Percentiles rank a stretch among this genome's conserved stretches.
Conservation (phyloP, 2,888 invertebrate species). For the Rotaria socialis region DNA sequence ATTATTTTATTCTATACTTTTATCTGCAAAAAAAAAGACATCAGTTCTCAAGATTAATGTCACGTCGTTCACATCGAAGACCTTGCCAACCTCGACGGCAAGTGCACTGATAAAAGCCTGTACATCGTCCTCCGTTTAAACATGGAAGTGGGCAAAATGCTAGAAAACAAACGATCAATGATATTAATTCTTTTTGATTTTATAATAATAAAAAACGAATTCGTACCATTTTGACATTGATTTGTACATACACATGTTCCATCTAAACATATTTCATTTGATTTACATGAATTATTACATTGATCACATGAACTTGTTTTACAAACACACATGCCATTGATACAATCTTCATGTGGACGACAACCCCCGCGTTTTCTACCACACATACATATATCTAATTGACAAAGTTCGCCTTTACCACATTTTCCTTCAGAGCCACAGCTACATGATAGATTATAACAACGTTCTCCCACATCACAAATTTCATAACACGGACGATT, state of each 20-base stretch:
- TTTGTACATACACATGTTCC: not conserved
- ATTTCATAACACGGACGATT: not conserved
- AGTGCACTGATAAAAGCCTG: not conserved
- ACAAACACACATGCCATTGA: not conserved
- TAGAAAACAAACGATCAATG: not conserved
- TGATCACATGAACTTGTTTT: not conserved
- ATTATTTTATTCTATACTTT: not conserved
- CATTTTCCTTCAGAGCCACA: not conserved
- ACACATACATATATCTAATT: not conserved
- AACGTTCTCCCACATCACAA: not conserved
- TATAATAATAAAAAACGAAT: too few species aligned
- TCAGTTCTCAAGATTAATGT: not conserved
- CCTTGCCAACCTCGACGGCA: not conserved
- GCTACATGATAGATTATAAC: not conserved
- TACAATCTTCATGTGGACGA: not conserved
- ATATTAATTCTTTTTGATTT: not conserved
- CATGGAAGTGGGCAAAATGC: constrained; percentile 19
- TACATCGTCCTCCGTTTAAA: not conserved
- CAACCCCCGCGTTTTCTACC: not conserved
- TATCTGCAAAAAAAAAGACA: not conserved
- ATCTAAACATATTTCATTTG: not conserved
- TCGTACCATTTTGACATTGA: not conserved
- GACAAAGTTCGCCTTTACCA: not conserved
- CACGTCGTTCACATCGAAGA: not conserved
- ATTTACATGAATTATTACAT: constrained; percentile 5